These are phyloP conservation scores for Schizothorax lantsangensis DNA, from an alignment of 2,797 vertebrate species.

Conservation along the genomic window DNA sequence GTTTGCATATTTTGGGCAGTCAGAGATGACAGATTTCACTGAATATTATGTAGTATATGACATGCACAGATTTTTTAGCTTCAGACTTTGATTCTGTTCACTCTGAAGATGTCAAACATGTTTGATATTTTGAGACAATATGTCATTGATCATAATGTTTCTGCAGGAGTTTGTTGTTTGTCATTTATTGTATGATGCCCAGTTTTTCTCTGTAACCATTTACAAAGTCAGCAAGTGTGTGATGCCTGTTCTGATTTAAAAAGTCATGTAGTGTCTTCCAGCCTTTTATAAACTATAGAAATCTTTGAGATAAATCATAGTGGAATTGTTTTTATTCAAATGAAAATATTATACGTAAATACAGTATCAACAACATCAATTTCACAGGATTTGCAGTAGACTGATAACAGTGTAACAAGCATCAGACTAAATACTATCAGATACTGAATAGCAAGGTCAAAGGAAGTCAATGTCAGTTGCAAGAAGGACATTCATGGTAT, in stretches of 20 bases:
- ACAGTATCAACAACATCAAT: background rate
- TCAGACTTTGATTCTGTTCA: too few relatives aligned
- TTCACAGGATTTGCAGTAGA: background rate
- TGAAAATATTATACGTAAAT: background rate
- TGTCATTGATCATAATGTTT: too few relatives aligned
- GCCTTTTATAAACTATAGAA: background rate
- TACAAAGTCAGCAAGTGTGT: background rate
- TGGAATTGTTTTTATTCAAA: conserved; percentile 29
- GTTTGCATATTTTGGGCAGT: background rate
- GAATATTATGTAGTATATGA: background rate
- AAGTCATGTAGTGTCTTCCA: background rate
- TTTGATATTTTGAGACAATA: too few relatives aligned
- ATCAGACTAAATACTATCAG: background rate
- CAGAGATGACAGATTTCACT: background rate
- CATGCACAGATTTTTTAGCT: too few relatives aligned
- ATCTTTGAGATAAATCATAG: background rate
- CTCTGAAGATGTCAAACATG: too few relatives aligned
- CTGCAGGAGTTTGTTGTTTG: too few relatives aligned
- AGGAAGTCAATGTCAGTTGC: background rate
- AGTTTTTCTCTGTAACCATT: too few relatives aligned
- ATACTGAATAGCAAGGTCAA: background rate
- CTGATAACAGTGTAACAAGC: background rate
- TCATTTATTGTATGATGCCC: too few relatives aligned
- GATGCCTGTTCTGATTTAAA: background rate
- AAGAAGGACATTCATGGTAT: background rate